Base-by-base conservation (phyloP, 1,140 invertebrate species). In the Monomorium pharaonis region DNA sequence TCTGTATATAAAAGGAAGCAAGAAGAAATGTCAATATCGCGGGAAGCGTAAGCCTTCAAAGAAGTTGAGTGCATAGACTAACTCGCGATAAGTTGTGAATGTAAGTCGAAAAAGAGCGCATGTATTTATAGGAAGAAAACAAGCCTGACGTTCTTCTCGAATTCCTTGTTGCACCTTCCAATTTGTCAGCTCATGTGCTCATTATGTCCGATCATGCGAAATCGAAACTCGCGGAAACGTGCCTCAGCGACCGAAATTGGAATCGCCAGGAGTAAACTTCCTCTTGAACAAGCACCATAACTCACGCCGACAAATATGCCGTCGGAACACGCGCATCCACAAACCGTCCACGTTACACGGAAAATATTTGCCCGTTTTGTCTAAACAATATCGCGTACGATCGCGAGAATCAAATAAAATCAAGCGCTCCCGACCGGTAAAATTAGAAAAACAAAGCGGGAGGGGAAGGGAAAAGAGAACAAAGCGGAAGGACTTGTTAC, bases 281-380 rank as follows among this genome's bases (percentile, higher is more conserved):
- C 78, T 83, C 54, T 18, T 83, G 78, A 37, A 83, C 78, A 60
- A 83, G 78, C 78, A 60, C 14, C 37, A 74, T 60, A 81, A 83
- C 42, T 83, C 78, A 83, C 67, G 24, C 67, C 37, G 51, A 54
- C 67, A 74, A 83, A 83, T 60, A 83, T 58, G 37, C 42, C 78
- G 51, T 56, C 49, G 33, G 16, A 72, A 58, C 78, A 21, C 65
- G 62, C 33, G 78, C 65, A 58, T 72, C 65, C 49, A 14, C 37
- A 24, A 24, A 42, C 27, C 67, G 37, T 24, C 42, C 33, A n/a
- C n/a, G 65, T 49, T 72, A 44, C 27, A 58, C 24, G 67, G 37
- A 16, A 81, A 83, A 83, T 83, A 58, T 83, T 74, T 83, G 65
- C 33, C 37, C 21, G 78, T 56, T 72, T 72, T 42, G 51, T 70